These are phyloP conservation scores for Brienomyrus longianalis DNA, from an alignment of 2,113 vertebrate species.

Conservation along the genomic window DNA sequence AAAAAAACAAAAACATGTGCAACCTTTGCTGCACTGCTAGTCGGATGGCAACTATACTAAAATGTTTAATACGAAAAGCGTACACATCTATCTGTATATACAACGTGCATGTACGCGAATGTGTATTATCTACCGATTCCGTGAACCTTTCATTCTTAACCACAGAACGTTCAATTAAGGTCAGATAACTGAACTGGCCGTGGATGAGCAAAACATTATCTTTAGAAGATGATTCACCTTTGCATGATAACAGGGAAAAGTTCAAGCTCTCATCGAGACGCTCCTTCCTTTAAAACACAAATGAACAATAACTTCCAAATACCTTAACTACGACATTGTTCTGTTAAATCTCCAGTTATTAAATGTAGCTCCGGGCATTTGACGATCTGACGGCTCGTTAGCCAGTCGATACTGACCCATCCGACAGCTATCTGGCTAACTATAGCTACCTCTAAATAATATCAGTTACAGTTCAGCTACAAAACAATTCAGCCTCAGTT, in stretches of 20 bases:
- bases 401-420: neutral
- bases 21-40: neutral
- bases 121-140: neutral
- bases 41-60: neutral
- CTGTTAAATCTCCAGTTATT: neutral
- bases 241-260: neutral
- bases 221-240: neutral
- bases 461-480: conserved; percentile 1
- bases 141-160: neutral
- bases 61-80: neutral
- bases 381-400: neutral
- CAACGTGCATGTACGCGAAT: neutral
- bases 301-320: neutral
- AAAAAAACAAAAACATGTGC: neutral
- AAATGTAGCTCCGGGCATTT: neutral
- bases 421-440: neutral
- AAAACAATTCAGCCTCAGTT: neutral
- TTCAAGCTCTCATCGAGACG: neutral
- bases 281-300: neutral
- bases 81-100: neutral
- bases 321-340: neutral
- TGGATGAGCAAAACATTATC: neutral
- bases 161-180: neutral
- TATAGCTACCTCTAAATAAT: conserved; percentile 9
- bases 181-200: neutral